Base-by-base conservation (phyloP, 2,888 invertebrate genomes). In the Polyommatus icarus region DNA sequence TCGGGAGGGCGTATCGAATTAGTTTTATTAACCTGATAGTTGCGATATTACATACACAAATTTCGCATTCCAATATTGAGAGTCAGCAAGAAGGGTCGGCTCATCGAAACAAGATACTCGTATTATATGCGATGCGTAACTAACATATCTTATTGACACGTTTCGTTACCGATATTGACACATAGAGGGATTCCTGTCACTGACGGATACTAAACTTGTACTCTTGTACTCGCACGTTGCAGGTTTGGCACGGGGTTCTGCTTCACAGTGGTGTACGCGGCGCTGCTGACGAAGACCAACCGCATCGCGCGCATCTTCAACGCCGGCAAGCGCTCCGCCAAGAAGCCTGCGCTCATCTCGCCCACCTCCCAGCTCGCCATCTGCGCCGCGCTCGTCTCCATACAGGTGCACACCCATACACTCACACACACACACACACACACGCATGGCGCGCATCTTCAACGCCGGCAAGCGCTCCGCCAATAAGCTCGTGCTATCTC, bases 181-280 rank as follows among this genome's bases (percentile, higher is more conserved):
- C 24, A 24, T 24, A 24, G 24, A 24, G 24, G 3, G 4, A 4
- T 50, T 15, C 15, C 50, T 50, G 18, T 54, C 18, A 54, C 54
- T 54, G 54, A 54, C 18, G 54, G 15, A 54, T 18, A 54, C 18
- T 24, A 24, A 24, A 24, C 24, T 24, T 24, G 24, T 24, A 24
- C 24, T 24, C 24, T 54, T 5, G 54, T 54, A 54, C 4, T 18
- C 5, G 1, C 15, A 18, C 54, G 54, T 54, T 54, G 1, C 84
- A 97, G 97, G 85, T 97, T 97, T 84, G 96, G 97, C 15, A 97
- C 98, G 0, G 98, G 98, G 1, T 97, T 99, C 87, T 98, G 99
- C 87, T 99, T 99, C 94, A 98, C 99, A 1, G 97, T 99, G 72
- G 99, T 99, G 78, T 99, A 99, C 91, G 99, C 99, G 0, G 98